Evolutionary conservation across 2,113 vertebrate species (phyloP), one percentile per base, ranked within the genome.

Genomic region (Dendropsophus ebraccatus): DNA sequence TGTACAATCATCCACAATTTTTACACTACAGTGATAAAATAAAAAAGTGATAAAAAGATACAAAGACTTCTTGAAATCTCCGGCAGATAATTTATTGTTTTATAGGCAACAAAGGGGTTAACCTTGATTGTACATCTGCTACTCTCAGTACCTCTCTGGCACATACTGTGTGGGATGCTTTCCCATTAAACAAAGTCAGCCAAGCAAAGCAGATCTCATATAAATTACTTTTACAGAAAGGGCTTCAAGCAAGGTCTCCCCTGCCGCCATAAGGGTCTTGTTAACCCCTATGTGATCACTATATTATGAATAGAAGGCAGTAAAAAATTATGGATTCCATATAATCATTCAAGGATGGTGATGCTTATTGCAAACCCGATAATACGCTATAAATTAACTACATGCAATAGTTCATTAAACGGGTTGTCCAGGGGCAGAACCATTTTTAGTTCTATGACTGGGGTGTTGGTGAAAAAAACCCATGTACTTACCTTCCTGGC

Each of bases 141-240:
- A 28, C 28, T 41, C 35, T 65, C 35, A 23, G 37, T 65, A 25
- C 54, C 49, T 73, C 16, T 56, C 67, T 73, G 28, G 81, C 30
- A 73, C 32, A 14, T 49, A 16, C 28, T 56, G 30, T 72, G 49
- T 72, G 62, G 81, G 67, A 83, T 73, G 67, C 50, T 30, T 83
- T 83, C 49, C 67, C 67, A 83, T 83, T 83, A 73, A 54, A 52
- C 16, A 70, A 73, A 73, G 30, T 47, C 62, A 83, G 47, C 67
- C 81, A 83, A 72, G 81, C 81, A 83, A 82, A 83, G 49, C 81
- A 54, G 47, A 37, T 72, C 81, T 83, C 65, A 54, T 83, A 83
- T 83, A 83, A 83, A 83, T 83, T 73, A 73, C 28, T 72, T 72
- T 32, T 83, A 83, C 47, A 72, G 67, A 83, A 32, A 41, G n/a